Base-by-base conservation (phyloP, 2,888 invertebrate species). In the Apotomis betuletana region DNA sequence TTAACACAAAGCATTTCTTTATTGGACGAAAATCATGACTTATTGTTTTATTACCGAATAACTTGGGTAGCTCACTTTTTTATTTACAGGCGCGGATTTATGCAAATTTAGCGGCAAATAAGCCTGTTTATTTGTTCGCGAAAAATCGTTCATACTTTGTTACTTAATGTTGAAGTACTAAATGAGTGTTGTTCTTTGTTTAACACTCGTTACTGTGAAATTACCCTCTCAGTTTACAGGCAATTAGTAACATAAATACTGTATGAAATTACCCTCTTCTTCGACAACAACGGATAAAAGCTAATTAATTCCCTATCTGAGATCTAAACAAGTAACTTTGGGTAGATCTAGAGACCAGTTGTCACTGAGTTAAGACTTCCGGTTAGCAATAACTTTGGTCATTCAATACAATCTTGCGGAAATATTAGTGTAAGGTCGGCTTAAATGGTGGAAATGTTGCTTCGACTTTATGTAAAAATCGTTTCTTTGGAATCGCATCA, bases 1-100 rank as follows among this genome's bases (percentile, higher is more conserved):
- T 83, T 83, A 85, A 86, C 89, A 88, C 84, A 83, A 86, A 87
- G 86, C 87, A 88, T 90, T 90, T 89, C 86, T 88, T 90, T 90
- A 89, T 89, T 90, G 86, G 84, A 88, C 86, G 79, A 87, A 87
- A 85, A 87, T 87, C 85, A 85, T 85, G 85, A 84, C 81, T 83
- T 86, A 89, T 89, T 88, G 86, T 89, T 88, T 88, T 88, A 90
- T 86, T 86, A 88, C 84, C 81, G 79, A 87, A 90, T 87, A 89
- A 84, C 86, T 87, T 76, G 68, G 79, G 73, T 74, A 75, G 77
- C 78, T 80, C 77, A 69, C 74, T 79, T 75, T 63, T 71, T 75
- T 74, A 71, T 75, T 74, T 68, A 64, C 54, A 63, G 27, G 44
- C 46, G 49, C 8, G 44, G 27, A 68, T 70, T 74, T 70, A 75